These are phyloP conservation scores for Drosophila saltans DNA, from an alignment of 1,140 invertebrate species.

Conservation along the genomic window DNA sequence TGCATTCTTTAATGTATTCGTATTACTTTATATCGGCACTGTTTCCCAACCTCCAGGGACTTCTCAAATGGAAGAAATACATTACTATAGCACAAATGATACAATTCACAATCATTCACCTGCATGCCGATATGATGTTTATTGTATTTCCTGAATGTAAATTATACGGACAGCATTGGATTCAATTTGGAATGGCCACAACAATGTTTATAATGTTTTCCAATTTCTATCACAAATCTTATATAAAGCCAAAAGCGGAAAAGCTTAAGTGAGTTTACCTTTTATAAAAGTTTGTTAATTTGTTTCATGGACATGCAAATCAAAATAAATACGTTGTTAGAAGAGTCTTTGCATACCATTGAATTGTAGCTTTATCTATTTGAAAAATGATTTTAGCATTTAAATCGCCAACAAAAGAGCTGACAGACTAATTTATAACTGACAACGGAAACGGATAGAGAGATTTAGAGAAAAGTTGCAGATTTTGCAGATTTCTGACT, in stretches of 20 bases:
- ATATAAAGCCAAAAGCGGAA: slow-evolving; percentile 63
- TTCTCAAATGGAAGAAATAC: slow-evolving; percentile 43
- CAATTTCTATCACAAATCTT: slow-evolving; percentile 87
- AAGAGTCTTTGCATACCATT: slow-evolving; percentile 3
- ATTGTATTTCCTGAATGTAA: slow-evolving; percentile 20
- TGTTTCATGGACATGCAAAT: background rate
- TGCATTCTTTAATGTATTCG: slow-evolving; percentile 34
- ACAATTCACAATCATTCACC: slow-evolving; percentile 15
- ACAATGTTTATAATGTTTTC: slow-evolving; percentile 87
- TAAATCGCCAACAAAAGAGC: slow-evolving; percentile 21
- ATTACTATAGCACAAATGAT: slow-evolving; percentile 33
- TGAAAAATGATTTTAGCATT: slow-evolving; percentile 47
- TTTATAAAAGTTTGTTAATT: background rate
- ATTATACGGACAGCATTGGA: background rate
- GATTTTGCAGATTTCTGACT: slow-evolving; percentile 11
- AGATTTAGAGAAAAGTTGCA: slow-evolving; percentile 3
- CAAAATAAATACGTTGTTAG: background rate
- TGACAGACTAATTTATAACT: slow-evolving; percentile 69
- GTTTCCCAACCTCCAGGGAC: slow-evolving; percentile 1
- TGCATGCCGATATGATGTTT: background rate
- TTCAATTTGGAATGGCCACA: background rate
- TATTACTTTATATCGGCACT: slow-evolving; percentile 36
- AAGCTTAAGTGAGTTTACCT: background rate
- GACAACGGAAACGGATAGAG: slow-evolving; percentile 48
- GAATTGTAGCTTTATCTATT: slow-evolving; percentile 17